Evolutionary conservation across 2,113 vertebrate species (phyloP).

Genomic region (Gnathonemus longibarbis): DNA sequence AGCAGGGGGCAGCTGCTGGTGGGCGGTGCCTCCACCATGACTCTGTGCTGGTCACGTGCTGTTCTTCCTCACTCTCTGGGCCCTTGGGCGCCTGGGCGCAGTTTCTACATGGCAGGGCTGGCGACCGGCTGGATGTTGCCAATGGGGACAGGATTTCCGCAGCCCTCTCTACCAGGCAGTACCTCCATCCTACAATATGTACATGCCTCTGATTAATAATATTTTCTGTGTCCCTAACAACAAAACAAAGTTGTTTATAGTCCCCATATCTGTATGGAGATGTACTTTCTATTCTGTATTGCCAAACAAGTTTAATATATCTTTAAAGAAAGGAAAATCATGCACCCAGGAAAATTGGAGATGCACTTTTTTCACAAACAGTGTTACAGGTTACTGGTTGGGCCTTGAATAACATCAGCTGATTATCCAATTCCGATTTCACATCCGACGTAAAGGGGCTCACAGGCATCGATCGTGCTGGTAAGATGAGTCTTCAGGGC

Average conservation of each 20-base stretch:
- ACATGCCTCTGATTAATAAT: not conserved
- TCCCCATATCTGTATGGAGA: not conserved
- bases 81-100: not conserved
- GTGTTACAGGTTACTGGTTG: not conserved
- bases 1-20: no score
- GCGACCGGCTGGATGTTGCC: no score
- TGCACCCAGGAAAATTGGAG: not conserved
- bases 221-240: no score
- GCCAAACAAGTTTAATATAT: not conserved
- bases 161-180: not conserved
- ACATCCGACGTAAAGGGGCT: not conserved
- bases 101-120: no score
- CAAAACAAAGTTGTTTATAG: not conserved
- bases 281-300: not conserved
- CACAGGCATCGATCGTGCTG: not conserved
- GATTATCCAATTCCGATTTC: not conserved
- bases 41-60: no score
- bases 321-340: not conserved
- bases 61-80: no score
- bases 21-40: no score
- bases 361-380: slow-evolving; percentile 32
- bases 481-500: not conserved
- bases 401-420: not conserved
- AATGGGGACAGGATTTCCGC: no score
- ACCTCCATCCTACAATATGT: not conserved